Conservation (phyloP, 2,797 vertebrate species). For the Ambastaia sidthimunki region DNA sequence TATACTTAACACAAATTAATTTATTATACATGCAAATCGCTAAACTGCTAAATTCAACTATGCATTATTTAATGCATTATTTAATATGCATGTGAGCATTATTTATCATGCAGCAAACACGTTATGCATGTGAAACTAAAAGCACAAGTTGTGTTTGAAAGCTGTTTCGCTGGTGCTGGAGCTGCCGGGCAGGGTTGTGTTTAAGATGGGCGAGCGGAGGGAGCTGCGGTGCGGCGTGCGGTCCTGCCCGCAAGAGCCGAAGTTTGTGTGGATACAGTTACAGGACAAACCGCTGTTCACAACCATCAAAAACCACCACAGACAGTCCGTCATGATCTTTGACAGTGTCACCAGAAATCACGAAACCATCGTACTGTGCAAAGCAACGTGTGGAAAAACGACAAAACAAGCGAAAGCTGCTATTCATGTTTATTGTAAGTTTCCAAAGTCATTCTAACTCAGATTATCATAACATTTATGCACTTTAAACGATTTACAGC, state of each 20-base stretch:
- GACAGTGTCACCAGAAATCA: constrained; percentile 61
- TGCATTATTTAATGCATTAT: too few relatives aligned
- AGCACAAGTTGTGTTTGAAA: constrained; percentile 11
- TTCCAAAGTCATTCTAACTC: neutral
- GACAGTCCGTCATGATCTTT: constrained; percentile 62
- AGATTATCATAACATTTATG: too few relatives aligned
- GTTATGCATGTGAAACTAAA: too few relatives aligned
- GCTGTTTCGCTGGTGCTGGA: constrained; percentile 56
- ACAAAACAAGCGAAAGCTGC: neutral
- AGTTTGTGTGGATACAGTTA: constrained; percentile 61
- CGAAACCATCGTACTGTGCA: constrained; percentile 67
- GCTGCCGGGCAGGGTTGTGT: constrained; percentile 56
- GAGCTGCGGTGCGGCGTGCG: constrained; percentile 63
- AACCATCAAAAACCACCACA: accelerated
- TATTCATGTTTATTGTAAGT: constrained; percentile 75
- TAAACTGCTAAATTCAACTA: too few relatives aligned
- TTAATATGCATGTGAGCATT: too few relatives aligned
- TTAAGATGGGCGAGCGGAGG: constrained; percentile 59
- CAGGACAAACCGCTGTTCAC: constrained; percentile 68
- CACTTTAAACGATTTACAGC: too few relatives aligned
- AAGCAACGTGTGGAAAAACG: constrained; percentile 56
- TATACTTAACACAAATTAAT: too few relatives aligned
- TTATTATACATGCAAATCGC: too few relatives aligned
- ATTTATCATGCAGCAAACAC: too few relatives aligned
- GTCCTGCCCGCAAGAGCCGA: constrained; percentile 57